These are phyloP conservation scores for Acipenser oxyrinchus DNA, from an alignment of 2,797 vertebrate species.

Conservation along the genomic window DNA sequence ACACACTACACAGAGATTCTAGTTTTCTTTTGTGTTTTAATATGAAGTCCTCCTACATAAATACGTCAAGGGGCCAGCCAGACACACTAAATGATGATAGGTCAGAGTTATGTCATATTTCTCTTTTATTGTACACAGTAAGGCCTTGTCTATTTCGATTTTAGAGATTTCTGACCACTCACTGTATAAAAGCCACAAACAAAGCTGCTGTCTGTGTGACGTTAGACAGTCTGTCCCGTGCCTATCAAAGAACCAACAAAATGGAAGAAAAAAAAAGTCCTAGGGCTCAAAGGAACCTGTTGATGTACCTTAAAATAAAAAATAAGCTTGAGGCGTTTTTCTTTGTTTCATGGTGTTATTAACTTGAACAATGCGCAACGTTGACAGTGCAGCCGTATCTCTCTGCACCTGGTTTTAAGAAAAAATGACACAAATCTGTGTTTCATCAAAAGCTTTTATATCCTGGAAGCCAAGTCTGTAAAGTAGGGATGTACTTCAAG, in stretches of 20 bases:
- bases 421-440: neutral
- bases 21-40: neutral
- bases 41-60: slow-evolving; percentile 19
- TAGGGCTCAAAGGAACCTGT: slow-evolving; percentile 14
- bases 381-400: slow-evolving; percentile 24
- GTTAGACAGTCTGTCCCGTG: neutral
- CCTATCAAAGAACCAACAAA: too few species aligned
- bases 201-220: slow-evolving; percentile 41
- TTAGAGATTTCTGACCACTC: slow-evolving; percentile 54
- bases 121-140: slow-evolving; percentile 47
- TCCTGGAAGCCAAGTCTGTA: neutral
- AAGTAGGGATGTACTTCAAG: slow-evolving; percentile 6
- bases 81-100: too few species aligned
- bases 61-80: too few species aligned
- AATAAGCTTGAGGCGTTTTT: slow-evolving; percentile 7
- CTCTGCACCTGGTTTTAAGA: slow-evolving; percentile 24
- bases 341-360: slow-evolving; percentile 24
- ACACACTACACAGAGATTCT: too few species aligned
- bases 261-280: too few species aligned
- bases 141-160: slow-evolving; percentile 24
- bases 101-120: neutral
- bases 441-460: slow-evolving; percentile 2
- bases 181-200: slow-evolving; percentile 52
- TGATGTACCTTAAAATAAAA: too few species aligned
- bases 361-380: slow-evolving; percentile 29